Evolutionary conservation across 1,140 invertebrate genomes (phyloP).

Genomic region (Tetraneura akinire): DNA sequence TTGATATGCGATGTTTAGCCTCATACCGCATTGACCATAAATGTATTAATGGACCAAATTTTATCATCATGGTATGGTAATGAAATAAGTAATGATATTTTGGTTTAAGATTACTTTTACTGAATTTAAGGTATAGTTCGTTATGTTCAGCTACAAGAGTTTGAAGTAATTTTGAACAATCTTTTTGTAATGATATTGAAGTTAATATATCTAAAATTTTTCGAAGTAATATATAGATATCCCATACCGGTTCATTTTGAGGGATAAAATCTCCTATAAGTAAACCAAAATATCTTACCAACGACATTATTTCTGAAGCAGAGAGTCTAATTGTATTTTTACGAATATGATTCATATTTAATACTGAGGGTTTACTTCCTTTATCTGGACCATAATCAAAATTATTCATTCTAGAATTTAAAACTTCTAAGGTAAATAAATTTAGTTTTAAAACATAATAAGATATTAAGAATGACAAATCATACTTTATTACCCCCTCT

Average conservation of each 20-base stretch:
- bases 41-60: neutral
- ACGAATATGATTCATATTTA: constrained; percentile 12
- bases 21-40: neutral
- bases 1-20: neutral
- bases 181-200: neutral
- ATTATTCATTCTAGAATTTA: neutral
- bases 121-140: neutral
- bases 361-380: constrained; percentile 1
- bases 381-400: too few species aligned
- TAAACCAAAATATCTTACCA: neutral
- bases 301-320: neutral
- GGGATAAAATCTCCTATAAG: neutral
- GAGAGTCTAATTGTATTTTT: neutral
- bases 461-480: neutral
- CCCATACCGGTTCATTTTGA: constrained; percentile 1
- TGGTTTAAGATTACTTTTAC: neutral
- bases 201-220: neutral
- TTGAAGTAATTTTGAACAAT: neutral
- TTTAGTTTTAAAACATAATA: neutral
- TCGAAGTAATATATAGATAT: neutral
- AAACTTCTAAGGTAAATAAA: neutral
- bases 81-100: constrained; percentile 11
- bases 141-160: constrained; percentile 5
- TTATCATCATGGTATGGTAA: neutral
- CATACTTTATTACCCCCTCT: neutral